Base-by-base conservation (phyloP, 2,888 invertebrate genomes). In the Rugalucina vietnamica region DNA sequence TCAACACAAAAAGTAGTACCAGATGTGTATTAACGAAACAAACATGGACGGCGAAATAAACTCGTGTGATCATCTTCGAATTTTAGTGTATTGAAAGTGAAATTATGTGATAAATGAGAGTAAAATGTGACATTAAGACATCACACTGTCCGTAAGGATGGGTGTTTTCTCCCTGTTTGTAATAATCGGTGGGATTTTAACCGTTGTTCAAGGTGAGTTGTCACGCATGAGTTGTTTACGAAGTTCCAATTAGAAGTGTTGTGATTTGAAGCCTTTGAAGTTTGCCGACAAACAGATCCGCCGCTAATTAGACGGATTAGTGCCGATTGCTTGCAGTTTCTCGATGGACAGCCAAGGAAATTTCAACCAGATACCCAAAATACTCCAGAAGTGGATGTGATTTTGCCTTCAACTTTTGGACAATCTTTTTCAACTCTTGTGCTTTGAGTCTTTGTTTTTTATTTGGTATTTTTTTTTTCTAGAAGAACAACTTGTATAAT, bases 101-200 rank as follows among this genome's bases (percentile, higher is more conserved):
- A 4, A 29, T 70, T 71, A 76, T 60, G 24, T 39, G 70, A 39
- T 24, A 76, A 74, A 81, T 50, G 50, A 73, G 60, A 73, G 80
- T 82, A 84, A 82, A 54, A 80, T 87, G 82, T 84, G 79, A 70
- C 57, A 54, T 36, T 32, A 77, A 50, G 70, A 50, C 57, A 49
- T 54, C 72, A 71, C 57, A 77, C 81, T 84, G 82, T 86, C 88
- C 87, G 81, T 87, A 89, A 86, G 88, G 88, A 88, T 89, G 87
- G 88, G 86, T 82, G 81, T 83, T 77, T 77, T 84, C 54, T 84
- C 81, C 32, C 70, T 85, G 79, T 81, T 88, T 76, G 74, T 88
- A 39, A 54, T 86, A 49, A 79, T 87, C 69, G 43, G 39, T 76
- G 85, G 83, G 71, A 49, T 85, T 78, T 60, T 81, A 73, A 79